phyloP scores from a whole-genome alignment of 2,888 invertebrate genomes.

The Taenaris catops region DNA sequence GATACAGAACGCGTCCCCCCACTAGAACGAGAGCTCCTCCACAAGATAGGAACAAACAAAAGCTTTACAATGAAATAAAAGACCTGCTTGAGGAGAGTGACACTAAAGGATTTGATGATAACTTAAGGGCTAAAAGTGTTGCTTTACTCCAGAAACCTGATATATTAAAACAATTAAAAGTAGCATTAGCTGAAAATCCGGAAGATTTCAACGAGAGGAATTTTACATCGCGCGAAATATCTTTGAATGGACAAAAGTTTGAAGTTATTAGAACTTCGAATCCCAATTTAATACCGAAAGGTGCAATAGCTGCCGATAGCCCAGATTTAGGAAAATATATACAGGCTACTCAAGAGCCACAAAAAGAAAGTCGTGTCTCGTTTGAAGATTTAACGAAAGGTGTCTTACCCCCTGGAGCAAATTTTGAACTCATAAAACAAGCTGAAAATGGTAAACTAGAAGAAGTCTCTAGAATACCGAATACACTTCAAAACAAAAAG shows the following conservation, averaged over 20 bases:
- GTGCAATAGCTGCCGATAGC: constrained; percentile 72
- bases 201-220: constrained; percentile 83
- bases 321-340: constrained; percentile 59
- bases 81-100: constrained; percentile 76
- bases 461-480: constrained; percentile 81
- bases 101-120: constrained; percentile 77
- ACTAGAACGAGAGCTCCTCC: constrained; percentile 60
- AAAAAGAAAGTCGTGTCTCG: constrained; percentile 82
- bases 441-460: constrained; percentile 86
- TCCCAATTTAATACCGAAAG: constrained; percentile 83
- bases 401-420: constrained; percentile 87
- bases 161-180: constrained; percentile 85
- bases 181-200: constrained; percentile 85
- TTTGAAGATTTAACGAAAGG: constrained; percentile 90
- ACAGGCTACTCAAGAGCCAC: constrained; percentile 54
- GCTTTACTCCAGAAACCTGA: constrained; percentile 85
- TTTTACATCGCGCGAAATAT: constrained; percentile 85
- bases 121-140: constrained; percentile 66
- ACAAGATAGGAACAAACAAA: constrained; percentile 76
- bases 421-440: constrained; percentile 90
- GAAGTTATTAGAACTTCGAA: constrained; percentile 86
- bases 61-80: constrained; percentile 80
- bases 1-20: constrained; percentile 51
- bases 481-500: constrained; percentile 83
- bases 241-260: constrained; percentile 87